Evolutionary conservation across 2,797 vertebrate genomes (phyloP).

Genomic region (Pangasius mekongensis): DNA sequence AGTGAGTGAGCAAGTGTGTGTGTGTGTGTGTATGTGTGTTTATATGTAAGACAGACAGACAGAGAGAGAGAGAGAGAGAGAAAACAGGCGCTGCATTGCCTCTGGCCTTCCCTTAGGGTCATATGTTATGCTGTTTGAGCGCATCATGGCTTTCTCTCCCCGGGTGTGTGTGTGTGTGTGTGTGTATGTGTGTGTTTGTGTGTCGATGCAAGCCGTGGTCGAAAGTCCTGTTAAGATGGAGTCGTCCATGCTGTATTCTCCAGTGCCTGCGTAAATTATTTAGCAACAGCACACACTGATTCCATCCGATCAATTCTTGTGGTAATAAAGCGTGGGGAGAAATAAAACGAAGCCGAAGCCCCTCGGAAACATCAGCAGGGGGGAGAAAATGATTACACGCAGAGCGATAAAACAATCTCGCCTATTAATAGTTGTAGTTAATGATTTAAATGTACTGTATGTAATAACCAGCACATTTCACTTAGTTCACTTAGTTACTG

Average conservation of each 20-base stretch:
- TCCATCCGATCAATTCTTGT: conserved; percentile 59
- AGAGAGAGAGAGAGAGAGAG: conserved; percentile 35
- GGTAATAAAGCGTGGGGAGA: conserved; percentile 48
- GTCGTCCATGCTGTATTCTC: conserved; percentile 51
- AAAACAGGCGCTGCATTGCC: conserved; percentile 51
- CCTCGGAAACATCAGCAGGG: conserved; percentile 13
- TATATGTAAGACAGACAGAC: not conserved
- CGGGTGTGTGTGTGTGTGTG: conserved; percentile 26
- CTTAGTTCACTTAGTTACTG: not conserved
- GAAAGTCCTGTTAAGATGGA: conserved; percentile 43
- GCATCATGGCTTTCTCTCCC: conserved; percentile 61
- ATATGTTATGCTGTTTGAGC: conserved; percentile 69
- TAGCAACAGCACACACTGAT: conserved; percentile 49
- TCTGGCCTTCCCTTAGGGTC: conserved; percentile 63
- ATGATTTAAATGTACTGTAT: not conserved
- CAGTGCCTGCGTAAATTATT: conserved; percentile 57
- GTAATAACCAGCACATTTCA: not conserved
- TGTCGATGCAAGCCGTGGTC: conserved; percentile 36
- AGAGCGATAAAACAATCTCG: not conserved
- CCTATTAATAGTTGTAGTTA: conserved; percentile 13
- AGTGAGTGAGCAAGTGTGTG: not conserved
- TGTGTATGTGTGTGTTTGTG: conserved; percentile 37
- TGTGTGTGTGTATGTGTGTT: conserved; percentile 28
- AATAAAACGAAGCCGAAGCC: conserved; percentile 32
- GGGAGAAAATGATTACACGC: conserved; percentile 1